Base-by-base conservation (phyloP, 2,797 vertebrate species). In the Diplodus puntazzo region DNA sequence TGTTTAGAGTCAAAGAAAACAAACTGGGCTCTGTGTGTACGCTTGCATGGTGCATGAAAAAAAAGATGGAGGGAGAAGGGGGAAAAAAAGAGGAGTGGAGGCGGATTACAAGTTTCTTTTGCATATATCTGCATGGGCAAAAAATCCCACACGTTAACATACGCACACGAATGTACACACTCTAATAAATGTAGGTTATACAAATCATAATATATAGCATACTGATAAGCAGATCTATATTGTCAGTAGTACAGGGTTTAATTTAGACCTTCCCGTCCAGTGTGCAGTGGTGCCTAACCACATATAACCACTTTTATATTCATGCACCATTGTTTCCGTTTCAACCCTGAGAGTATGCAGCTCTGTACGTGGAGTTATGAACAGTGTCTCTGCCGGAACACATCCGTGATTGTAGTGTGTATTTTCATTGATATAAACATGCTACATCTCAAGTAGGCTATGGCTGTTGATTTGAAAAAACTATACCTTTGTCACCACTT, bases 1-100 rank as follows among this genome's bases (percentile, higher is more conserved):
- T 86, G 79, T 83, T 84, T 73, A 69, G 76, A 84, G 70, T 68
- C 42, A 72, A 67, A 82, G 68, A 74, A 86, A 86, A 89, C 80
- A 88, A 83, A 8, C 60, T 23, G 48, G 55, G 45, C 54, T 80
- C 42, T 52, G 55, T 76, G 72, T 77, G 59, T 72, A 60, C 14
- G 49, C 49, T 74, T 72, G 73, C 59, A 63, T 72, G 49, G 46
- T 39, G 69, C 75, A 69, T 79, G 75, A 63, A 59, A 59, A 39
- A 34, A 34, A 59, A 39, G 39, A 11, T 2, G 10, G 7, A 25
- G 13, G 21, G 11, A 17, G 27, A 6, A 10, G 14, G 18, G 34
- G 34, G 8, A 10, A 34, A 10, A 7, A n/a, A 10, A 20, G 50
- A n/a, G 21, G 11, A 16, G 52, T 8, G 7, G 20, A 8, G 21